These are phyloP conservation scores for Euleptes europaea DNA, from an alignment of 2,113 vertebrate species.

Conservation along the genomic window DNA sequence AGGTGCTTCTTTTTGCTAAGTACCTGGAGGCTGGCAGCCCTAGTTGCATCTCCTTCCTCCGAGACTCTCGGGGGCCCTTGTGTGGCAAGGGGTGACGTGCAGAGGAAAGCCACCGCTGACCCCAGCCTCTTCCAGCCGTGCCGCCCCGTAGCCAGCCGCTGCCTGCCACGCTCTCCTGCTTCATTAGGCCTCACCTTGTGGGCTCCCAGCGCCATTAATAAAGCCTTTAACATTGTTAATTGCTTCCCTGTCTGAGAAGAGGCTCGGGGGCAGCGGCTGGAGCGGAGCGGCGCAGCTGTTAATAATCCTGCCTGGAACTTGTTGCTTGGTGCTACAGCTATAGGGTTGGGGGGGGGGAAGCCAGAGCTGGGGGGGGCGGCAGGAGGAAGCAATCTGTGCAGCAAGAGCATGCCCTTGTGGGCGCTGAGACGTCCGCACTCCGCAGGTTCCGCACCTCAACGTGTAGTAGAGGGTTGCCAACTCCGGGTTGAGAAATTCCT, in stretches of 20 bases:
- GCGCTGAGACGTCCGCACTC: neutral
- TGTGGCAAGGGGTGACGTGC: neutral
- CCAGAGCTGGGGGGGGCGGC: neutral
- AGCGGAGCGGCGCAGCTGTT: neutral
- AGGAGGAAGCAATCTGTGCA: neutral
- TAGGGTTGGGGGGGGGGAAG: neutral
- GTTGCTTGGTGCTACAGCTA: neutral
- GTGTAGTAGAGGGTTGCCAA: too few species aligned
- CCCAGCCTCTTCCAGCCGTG: neutral
- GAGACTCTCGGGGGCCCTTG: neutral
- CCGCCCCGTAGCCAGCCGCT: neutral
- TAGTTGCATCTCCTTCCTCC: neutral
- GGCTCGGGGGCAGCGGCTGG: slow-evolving; percentile 1
- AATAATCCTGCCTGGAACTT: neutral
- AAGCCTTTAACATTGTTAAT: slow-evolving; percentile 12
- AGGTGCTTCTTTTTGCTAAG: too few species aligned
- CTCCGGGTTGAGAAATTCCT: too few species aligned
- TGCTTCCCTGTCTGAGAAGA: slow-evolving; percentile 15
- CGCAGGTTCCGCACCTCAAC: neutral
- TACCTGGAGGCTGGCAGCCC: too few species aligned
- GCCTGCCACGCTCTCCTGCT: neutral
- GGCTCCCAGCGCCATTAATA: slow-evolving; percentile 12
- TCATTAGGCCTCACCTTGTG: slow-evolving; percentile 15
- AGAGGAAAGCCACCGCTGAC: neutral
- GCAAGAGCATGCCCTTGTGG: neutral